phyloP scores from a whole-genome alignment of 2,113 vertebrate genomes.

The Nothobranchius kuhntae region DNA sequence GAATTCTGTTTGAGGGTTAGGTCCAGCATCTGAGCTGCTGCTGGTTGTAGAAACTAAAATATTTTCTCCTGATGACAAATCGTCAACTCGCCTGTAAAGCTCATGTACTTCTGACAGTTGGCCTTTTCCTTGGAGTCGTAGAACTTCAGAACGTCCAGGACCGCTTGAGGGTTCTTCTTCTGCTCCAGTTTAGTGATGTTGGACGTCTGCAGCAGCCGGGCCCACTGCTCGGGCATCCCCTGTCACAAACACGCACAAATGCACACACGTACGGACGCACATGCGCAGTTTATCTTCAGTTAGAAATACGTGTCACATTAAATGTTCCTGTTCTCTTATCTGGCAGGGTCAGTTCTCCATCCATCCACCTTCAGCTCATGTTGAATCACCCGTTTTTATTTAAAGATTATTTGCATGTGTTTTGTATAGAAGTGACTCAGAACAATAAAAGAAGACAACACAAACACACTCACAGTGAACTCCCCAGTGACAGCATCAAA shows the following conservation, averaged over 20 bases:
- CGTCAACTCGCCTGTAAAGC: slow-evolving; percentile 84
- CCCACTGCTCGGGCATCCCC: slow-evolving; percentile 99
- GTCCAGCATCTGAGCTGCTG: too few relatives aligned
- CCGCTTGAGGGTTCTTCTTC: slow-evolving; percentile 97
- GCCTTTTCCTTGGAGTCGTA: slow-evolving; percentile 95
- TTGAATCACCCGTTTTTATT: neutral
- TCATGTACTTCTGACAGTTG: slow-evolving; percentile 99
- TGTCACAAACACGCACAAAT: slow-evolving; percentile 45
- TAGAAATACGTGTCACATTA: slow-evolving; percentile 61
- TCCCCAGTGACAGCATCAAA: slow-evolving; percentile 96
- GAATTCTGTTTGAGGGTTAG: too few relatives aligned
- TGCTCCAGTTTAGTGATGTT: slow-evolving; percentile 97
- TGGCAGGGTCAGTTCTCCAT: slow-evolving; percentile 15
- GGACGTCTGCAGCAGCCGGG: slow-evolving; percentile 92
- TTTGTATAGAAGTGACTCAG: slow-evolving; percentile 12
- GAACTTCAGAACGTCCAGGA: slow-evolving; percentile 93
- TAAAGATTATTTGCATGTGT: too few relatives aligned
- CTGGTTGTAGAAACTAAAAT: too few relatives aligned
- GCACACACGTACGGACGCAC: too few relatives aligned
- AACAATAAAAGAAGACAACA: slow-evolving; percentile 14
- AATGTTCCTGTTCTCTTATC: slow-evolving; percentile 1
- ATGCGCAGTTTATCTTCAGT: too few relatives aligned
- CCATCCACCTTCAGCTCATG: neutral
- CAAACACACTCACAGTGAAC: slow-evolving; percentile 87
- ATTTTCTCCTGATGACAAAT: too few relatives aligned